Evolutionary conservation across 2,797 vertebrate genomes (phyloP).

Genomic region (Chelon labrosus): DNA sequence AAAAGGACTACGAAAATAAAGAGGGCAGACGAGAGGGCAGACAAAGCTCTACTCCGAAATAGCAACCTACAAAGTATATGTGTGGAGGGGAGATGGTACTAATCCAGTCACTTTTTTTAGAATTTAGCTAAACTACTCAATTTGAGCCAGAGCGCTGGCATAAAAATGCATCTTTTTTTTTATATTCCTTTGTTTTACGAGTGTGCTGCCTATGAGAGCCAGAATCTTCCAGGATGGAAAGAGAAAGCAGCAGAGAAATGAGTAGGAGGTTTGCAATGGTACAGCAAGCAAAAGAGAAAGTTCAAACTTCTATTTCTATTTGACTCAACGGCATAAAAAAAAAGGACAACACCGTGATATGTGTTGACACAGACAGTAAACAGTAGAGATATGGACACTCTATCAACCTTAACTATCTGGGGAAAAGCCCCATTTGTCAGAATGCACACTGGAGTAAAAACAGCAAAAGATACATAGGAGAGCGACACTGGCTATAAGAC

Average conservation of each 20-base stretch:
- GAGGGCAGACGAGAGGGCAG: slow-evolving; percentile 9
- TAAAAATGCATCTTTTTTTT: slow-evolving; percentile 38
- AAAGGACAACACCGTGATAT: slow-evolving; percentile 15
- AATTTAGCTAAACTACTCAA: slow-evolving; percentile 39
- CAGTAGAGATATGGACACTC: slow-evolving; percentile 8
- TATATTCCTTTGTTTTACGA: slow-evolving; percentile 63
- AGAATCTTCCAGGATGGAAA: slow-evolving; percentile 40
- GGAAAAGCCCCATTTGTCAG: slow-evolving; percentile 56
- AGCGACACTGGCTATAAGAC: slow-evolving; percentile 45
- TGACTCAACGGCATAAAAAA: slow-evolving; percentile 16
- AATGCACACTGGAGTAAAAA: slow-evolving; percentile 58
- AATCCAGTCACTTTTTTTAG: slow-evolving; percentile 46
- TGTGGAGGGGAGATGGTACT: slow-evolving; percentile 10
- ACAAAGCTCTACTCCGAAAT: background rate
- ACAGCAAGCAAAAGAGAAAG: background rate
- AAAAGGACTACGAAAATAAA: slow-evolving; percentile 34
- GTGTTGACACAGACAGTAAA: slow-evolving; percentile 7
- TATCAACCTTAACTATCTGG: slow-evolving; percentile 39
- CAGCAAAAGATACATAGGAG: slow-evolving; percentile 74
- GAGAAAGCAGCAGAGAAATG: slow-evolving; percentile 25
- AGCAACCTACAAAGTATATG: background rate
- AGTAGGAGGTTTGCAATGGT: slow-evolving; percentile 20
- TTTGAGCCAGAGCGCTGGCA: slow-evolving; percentile 43
- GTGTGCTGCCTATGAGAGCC: slow-evolving; percentile 27
- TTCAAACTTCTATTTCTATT: background rate